phyloP scores from a whole-genome alignment of 2,113 vertebrate species.

The Lipophrys pholis region DNA sequence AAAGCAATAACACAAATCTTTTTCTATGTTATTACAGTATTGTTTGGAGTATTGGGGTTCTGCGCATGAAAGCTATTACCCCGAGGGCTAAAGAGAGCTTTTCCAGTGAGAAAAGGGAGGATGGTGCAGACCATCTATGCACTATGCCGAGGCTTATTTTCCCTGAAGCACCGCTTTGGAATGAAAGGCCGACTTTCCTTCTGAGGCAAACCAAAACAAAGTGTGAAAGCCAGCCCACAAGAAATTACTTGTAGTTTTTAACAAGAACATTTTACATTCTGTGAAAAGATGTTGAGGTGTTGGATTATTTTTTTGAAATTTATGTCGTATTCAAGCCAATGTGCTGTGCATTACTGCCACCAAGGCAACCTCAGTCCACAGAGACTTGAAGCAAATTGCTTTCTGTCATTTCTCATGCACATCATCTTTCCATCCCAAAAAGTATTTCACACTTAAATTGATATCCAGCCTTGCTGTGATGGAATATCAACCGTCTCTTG shows the following conservation, averaged over 20 bases:
- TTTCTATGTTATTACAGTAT: constrained; percentile 69
- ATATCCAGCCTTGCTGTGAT: constrained; percentile 29
- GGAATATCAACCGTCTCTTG: constrained; percentile 36
- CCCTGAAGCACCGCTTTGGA: constrained; percentile 44
- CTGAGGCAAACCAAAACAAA: constrained; percentile 24
- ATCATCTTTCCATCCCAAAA: constrained; percentile 10
- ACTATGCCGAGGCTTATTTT: constrained; percentile 67
- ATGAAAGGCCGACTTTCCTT: constrained; percentile 51
- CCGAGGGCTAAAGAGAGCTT: constrained; percentile 62
- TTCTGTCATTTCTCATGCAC: constrained; percentile 14
- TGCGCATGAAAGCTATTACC: constrained; percentile 81
- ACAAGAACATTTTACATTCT: constrained; percentile 16
- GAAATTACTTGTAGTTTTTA: constrained; percentile 18
- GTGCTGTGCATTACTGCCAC: constrained; percentile 12
- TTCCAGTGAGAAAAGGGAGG: constrained; percentile 61
- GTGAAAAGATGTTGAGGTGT: neutral
- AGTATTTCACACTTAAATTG: constrained; percentile 33
- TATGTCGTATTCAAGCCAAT: neutral
- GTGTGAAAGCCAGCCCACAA: constrained; percentile 45
- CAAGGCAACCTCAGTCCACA: neutral
- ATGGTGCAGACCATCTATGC: constrained; percentile 54
- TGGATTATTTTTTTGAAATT: constrained; percentile 2
- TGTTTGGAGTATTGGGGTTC: constrained; percentile 61
- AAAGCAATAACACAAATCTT: constrained; percentile 68
- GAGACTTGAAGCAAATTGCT: neutral